Conservation (phyloP, 2,888 invertebrate species). For the Heteromurus nitidus region DNA sequence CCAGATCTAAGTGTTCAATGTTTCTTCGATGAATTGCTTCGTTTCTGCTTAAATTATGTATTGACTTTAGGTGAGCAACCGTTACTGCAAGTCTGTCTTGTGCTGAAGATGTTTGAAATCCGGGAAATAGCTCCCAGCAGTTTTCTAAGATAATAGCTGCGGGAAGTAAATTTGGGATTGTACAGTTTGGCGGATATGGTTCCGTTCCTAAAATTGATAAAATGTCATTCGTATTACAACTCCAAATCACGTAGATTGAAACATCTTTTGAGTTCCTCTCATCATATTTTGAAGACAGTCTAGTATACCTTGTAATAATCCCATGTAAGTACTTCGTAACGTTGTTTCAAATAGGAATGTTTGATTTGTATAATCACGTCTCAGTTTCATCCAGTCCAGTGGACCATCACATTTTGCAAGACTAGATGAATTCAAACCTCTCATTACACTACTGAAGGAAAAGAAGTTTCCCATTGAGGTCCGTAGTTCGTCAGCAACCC, state of each 20-base stretch:
- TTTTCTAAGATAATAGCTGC: slow-evolving; percentile 69
- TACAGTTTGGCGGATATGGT: slow-evolving; percentile 71
- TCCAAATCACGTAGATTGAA: too few species aligned
- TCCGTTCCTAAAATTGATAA: slow-evolving; percentile 68
- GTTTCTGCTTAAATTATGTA: slow-evolving; percentile 53
- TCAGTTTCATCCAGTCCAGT: slow-evolving; percentile 70
- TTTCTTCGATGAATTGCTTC: slow-evolving; percentile 67
- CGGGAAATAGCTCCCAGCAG: slow-evolving; percentile 63
- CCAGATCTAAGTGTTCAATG: slow-evolving; percentile 52
- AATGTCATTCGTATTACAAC: too few species aligned
- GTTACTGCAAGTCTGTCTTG: slow-evolving; percentile 67
- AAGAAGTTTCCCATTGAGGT: slow-evolving; percentile 71
- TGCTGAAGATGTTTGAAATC: slow-evolving; percentile 44
- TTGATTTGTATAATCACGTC: slow-evolving; percentile 68
- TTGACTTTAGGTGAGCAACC: slow-evolving; percentile 62
- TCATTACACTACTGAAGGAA: slow-evolving; percentile 71
- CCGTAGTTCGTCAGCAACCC: slow-evolving; percentile 69
- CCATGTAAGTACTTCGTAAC: slow-evolving; percentile 67
- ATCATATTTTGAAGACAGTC: too few species aligned
- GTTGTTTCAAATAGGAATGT: slow-evolving; percentile 72
- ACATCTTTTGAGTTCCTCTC: too few species aligned
- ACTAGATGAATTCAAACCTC: slow-evolving; percentile 67
- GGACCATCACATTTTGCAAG: slow-evolving; percentile 67
- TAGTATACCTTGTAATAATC: slow-evolving; percentile 67
- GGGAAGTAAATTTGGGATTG: slow-evolving; percentile 69